Conservation (phyloP, 2,113 vertebrate species). For the Tachycineta bicolor region DNA sequence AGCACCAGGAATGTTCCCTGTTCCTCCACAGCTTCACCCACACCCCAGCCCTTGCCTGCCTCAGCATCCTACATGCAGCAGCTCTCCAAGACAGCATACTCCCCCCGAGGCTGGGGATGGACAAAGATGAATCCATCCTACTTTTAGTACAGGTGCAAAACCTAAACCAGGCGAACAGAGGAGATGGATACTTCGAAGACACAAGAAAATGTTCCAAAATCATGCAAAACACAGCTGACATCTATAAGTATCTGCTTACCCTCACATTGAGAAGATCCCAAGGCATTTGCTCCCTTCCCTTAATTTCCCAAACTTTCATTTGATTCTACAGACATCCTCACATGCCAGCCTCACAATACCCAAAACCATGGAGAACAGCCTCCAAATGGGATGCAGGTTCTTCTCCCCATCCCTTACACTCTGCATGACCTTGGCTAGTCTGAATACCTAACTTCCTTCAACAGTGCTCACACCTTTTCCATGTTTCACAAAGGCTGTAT, state of each 20-base stretch:
- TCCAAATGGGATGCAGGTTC: background rate
- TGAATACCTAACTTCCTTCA: background rate
- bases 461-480: background rate
- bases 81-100: background rate
- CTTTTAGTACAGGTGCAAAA: background rate
- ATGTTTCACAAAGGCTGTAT: background rate
- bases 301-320: background rate
- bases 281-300: background rate
- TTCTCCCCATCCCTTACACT: background rate
- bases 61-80: background rate
- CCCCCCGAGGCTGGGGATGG: background rate
- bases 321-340: background rate
- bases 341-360: background rate
- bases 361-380: background rate
- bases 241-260: background rate
- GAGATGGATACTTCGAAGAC: accelerated
- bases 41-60: background rate
- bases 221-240: background rate
- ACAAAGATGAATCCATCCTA: background rate
- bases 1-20: background rate
- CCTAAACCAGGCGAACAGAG: background rate
- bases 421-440: background rate
- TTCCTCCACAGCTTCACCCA: background rate
- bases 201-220: background rate
- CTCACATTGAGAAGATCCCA: background rate